Conservation (phyloP, 2,797 vertebrate species). For the Danio choprae region DNA sequence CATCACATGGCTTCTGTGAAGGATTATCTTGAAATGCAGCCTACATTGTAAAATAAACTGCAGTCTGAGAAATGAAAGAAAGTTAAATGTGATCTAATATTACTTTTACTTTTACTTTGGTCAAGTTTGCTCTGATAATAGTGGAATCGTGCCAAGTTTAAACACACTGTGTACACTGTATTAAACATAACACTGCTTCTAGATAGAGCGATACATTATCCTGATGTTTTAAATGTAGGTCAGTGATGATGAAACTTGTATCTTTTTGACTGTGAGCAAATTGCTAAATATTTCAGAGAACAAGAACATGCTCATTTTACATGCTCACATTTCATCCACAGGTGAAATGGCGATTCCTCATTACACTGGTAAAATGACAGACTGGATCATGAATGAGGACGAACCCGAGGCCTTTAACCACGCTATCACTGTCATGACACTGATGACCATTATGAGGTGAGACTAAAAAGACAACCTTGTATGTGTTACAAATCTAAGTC, state of each 20-base stretch:
- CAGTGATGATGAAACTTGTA: neutral
- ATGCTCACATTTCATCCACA: slow-evolving; percentile 57
- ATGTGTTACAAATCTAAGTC: no score
- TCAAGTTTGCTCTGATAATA: neutral
- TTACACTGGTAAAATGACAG: slow-evolving; percentile 85
- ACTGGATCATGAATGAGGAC: slow-evolving; percentile 84
- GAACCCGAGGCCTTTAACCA: slow-evolving; percentile 74
- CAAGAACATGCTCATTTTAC: neutral
- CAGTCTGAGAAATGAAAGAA: slow-evolving; percentile 4
- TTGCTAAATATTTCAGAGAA: neutral
- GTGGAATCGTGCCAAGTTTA: neutral
- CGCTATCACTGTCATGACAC: slow-evolving; percentile 79
- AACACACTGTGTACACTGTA: neutral
- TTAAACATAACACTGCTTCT: neutral
- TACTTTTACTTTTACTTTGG: slow-evolving; percentile 12
- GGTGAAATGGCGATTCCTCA: slow-evolving; percentile 91
- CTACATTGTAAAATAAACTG: neutral
- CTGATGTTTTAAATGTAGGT: neutral
- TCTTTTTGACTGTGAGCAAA: neutral
- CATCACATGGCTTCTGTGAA: neutral
- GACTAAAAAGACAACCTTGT: neutral
- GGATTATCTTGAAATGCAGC: neutral
- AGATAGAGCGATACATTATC: neutral
- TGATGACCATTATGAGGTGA: slow-evolving; percentile 86
- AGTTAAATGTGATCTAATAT: slow-evolving; percentile 5